Evolutionary conservation across 1,140 invertebrate species (phyloP).

Genomic region (Parapsyche elsis): DNA sequence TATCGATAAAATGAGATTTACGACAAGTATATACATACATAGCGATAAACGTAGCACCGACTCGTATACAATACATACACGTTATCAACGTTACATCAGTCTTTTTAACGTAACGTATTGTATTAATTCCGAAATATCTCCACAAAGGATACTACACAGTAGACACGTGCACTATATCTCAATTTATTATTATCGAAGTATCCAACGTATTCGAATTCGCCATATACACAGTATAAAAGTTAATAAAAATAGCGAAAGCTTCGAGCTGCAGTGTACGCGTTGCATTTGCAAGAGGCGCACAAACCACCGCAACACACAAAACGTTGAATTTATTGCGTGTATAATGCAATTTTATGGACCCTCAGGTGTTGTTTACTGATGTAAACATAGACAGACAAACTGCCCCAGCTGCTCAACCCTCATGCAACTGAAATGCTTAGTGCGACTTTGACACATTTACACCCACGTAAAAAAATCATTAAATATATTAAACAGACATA

Average conservation of each 20-base stretch:
- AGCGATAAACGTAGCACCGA: background rate
- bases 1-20: too few relatives aligned
- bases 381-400: too few relatives aligned
- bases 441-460: too few relatives aligned
- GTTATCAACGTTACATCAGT: background rate
- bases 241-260: background rate
- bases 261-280: background rate
- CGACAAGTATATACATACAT: background rate
- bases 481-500: too few relatives aligned
- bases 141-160: too few relatives aligned
- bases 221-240: too few relatives aligned
- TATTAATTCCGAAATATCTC: too few relatives aligned
- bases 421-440: too few relatives aligned
- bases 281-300: background rate
- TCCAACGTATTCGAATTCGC: background rate
- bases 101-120: too few relatives aligned
- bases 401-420: too few relatives aligned
- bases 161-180: background rate
- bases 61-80: background rate
- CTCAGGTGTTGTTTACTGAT: slow-evolving; percentile 47
- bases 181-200: background rate
- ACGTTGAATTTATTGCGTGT: slow-evolving; percentile 41
- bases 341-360: slow-evolving; percentile 49
- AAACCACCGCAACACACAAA: slow-evolving; percentile 35
- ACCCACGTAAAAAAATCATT: too few relatives aligned